These are phyloP conservation scores for Rhombomys opimus DNA, from an alignment of 2,113 vertebrate genomes.

Conservation along the genomic window DNA sequence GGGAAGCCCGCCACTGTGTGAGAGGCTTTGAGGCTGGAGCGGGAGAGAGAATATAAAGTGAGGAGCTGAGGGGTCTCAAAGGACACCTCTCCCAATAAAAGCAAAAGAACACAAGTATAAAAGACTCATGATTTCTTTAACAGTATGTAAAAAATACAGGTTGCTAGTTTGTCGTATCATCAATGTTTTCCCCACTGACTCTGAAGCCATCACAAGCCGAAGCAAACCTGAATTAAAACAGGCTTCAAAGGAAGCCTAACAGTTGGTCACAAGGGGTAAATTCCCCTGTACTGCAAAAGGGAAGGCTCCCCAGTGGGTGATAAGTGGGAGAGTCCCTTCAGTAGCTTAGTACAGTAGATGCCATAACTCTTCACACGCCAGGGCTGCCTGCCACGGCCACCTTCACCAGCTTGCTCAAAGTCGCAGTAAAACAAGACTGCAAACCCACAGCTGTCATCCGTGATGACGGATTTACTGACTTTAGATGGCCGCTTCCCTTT, in stretches of 20 bases:
- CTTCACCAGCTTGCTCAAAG: constrained; percentile 78
- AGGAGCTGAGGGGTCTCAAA: constrained; percentile 70
- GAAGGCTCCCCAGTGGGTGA: constrained; percentile 76
- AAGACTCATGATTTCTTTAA: constrained; percentile 74
- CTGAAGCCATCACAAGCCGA: constrained; percentile 70
- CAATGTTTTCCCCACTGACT: constrained; percentile 83
- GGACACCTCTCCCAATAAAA: constrained; percentile 73
- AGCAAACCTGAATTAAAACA: constrained; percentile 81
- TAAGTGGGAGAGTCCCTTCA: constrained; percentile 75
- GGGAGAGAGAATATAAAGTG: constrained; percentile 75
- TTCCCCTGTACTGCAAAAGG: constrained; percentile 79
- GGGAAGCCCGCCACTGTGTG: constrained; percentile 52
- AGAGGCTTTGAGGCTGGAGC: constrained; percentile 74
- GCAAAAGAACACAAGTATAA: constrained; percentile 71
- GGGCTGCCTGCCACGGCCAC: constrained; percentile 44
- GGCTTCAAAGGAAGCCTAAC: constrained; percentile 82
- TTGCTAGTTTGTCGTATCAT: constrained; percentile 75
- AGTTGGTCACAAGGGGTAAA: constrained; percentile 81
- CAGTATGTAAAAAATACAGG: constrained; percentile 67
- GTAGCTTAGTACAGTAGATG: constrained; percentile 56
- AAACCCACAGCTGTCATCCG: constrained; percentile 67
- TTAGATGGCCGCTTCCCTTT: constrained; percentile 64
- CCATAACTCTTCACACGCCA: constrained; percentile 68
- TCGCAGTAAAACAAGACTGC: constrained; percentile 80
- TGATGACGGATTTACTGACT: constrained; percentile 72